Percentiles rank a stretch among this genome's conserved stretches.
These are phyloP conservation scores for Cinclus cinclus DNA, from an alignment of 2,113 vertebrate genomes.

Conservation along the genomic window DNA sequence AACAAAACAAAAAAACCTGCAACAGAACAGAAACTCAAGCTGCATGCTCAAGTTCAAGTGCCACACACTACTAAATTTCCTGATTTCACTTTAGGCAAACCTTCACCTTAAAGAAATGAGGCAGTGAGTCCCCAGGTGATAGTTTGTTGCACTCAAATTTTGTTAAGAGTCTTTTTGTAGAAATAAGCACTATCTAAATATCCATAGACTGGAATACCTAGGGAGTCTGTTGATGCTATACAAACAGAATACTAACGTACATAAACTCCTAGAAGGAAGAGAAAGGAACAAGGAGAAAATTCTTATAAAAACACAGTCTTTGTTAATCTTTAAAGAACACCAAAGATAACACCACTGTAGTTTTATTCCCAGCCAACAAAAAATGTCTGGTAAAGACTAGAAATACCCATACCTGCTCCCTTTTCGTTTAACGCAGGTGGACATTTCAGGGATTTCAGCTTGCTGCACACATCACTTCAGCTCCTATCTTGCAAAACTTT, in stretches of 20 bases:
- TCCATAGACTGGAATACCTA: not conserved
- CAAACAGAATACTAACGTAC: not conserved
- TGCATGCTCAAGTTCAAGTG: not conserved
- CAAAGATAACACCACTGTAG: not conserved
- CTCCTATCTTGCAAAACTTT: not conserved
- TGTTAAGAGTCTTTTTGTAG: not conserved
- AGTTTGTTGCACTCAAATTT: not conserved
- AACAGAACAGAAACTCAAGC: not conserved
- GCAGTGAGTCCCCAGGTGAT: not conserved
- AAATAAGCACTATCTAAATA: not conserved
- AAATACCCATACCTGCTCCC: not conserved
- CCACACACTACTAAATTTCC: not conserved
- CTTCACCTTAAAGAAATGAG: not conserved
- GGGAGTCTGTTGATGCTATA: not conserved
- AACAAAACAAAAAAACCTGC: not conserved
- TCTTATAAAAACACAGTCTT: not conserved
- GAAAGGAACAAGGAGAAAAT: not conserved
- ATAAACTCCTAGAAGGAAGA: not conserved
- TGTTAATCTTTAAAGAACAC: not conserved
- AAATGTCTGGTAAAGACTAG: not conserved
- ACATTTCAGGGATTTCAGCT: not conserved
- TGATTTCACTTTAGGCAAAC: not conserved
- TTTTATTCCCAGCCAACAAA: not conserved
- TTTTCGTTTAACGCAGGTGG: not conserved
- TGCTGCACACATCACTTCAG: not conserved